phyloP scores from a whole-genome alignment of 2,888 invertebrate genomes.

The Autographa gamma region DNA sequence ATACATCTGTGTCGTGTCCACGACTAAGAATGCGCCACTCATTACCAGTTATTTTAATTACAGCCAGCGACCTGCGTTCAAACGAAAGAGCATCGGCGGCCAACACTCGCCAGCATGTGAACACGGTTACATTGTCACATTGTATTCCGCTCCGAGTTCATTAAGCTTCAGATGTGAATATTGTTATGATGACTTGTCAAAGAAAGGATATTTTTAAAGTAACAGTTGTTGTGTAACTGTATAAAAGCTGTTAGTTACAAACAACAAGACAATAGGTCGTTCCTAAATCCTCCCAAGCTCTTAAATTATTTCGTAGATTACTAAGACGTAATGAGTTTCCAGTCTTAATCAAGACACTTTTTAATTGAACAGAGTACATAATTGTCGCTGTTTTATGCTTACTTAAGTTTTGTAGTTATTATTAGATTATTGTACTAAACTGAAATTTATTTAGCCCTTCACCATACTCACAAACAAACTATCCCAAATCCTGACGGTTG shows the following conservation, averaged over 20 bases:
- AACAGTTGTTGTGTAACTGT: conserved; percentile 59
- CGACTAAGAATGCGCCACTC: conserved; percentile 74
- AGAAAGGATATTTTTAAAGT: conserved; percentile 56
- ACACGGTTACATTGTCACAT: conserved; percentile 50
- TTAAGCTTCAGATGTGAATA: conserved; percentile 51
- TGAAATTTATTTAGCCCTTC: too few relatives aligned
- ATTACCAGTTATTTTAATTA: conserved; percentile 81
- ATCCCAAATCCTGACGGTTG: too few relatives aligned
- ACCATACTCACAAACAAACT: too few relatives aligned
- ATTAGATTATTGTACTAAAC: too few relatives aligned
- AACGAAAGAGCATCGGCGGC: conserved; percentile 51
- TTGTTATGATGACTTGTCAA: conserved; percentile 33
- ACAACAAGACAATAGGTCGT: conserved; percentile 48
- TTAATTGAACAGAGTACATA: conserved; percentile 29
- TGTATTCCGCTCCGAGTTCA: conserved; percentile 51
- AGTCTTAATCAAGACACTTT: conserved; percentile 43
- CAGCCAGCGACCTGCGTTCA: conserved; percentile 58
- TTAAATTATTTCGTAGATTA: conserved; percentile 42
- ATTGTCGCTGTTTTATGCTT: neutral
- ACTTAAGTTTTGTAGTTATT: too few relatives aligned
- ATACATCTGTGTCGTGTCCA: conserved; percentile 70
- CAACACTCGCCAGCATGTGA: conserved; percentile 55
- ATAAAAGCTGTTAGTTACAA: conserved; percentile 41
- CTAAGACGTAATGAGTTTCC: conserved; percentile 21
- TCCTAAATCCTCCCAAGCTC: conserved; percentile 37